Evolutionary conservation across 2,888 invertebrate genomes (phyloP).

Genomic region (Endotricha flammealis): DNA sequence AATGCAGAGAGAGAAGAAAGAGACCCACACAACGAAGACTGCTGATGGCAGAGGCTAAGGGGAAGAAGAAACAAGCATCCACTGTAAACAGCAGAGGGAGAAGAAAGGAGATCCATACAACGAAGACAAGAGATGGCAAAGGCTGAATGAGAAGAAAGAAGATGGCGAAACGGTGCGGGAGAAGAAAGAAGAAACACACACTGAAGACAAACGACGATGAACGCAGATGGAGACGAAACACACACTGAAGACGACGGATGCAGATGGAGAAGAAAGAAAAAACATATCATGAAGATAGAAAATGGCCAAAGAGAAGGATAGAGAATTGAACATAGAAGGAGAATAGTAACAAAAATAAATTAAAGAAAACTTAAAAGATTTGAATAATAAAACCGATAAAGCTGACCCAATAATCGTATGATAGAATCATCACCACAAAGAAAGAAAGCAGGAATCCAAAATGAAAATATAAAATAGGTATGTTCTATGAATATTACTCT

Average conservation of each 20-base stretch:
- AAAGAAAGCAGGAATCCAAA: no score
- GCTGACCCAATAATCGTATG: no score
- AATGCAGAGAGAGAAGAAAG: constrained; percentile 6
- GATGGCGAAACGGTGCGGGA: constrained; percentile 13
- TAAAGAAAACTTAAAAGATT: no score
- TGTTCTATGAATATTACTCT: no score
- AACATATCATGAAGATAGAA: constrained; percentile 5
- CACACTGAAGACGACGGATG: constrained; percentile 5
- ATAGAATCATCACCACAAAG: no score
- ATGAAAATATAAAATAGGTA: no score
- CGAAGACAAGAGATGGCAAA: constrained; percentile 6
- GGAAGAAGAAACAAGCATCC: constrained; percentile 11
- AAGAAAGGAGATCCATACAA: constrained; percentile 12
- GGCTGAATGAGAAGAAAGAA: constrained; percentile 15
- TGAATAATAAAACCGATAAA: no score
- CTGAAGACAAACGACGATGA: constrained; percentile 7
- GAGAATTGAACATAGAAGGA: constrained; percentile 3
- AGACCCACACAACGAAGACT: neutral
- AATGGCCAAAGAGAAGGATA: constrained; percentile 1
- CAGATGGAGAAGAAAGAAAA: constrained; percentile 8
- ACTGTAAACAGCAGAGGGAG: no score
- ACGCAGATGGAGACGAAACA: constrained; percentile 12
- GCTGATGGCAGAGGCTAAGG: constrained; percentile 7
- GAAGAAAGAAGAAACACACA: constrained; percentile 9
- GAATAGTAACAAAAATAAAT: constrained; percentile 4